These are phyloP conservation scores for Zaprionus camerounensis DNA, from an alignment of 1,140 invertebrate genomes.

Conservation along the genomic window DNA sequence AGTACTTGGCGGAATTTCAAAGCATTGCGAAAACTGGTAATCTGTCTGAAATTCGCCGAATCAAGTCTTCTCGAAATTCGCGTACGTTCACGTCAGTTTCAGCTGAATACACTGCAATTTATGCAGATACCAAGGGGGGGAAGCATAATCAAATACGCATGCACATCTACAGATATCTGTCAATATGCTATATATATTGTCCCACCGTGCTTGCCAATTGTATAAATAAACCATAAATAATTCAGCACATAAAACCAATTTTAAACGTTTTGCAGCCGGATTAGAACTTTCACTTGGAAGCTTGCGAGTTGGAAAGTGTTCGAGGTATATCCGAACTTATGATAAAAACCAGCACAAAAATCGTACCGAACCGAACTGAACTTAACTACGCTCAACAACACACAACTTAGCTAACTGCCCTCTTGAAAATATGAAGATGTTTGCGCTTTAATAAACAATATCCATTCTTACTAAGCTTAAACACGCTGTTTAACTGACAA, in stretches of 20 bases:
- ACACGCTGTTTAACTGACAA: slow-evolving; percentile 49
- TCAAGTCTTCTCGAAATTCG: background rate
- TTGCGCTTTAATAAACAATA: slow-evolving; percentile 41
- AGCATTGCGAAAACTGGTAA: background rate
- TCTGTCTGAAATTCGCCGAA: background rate
- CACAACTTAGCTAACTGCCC: slow-evolving; percentile 2
- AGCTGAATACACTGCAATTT: slow-evolving; percentile 6
- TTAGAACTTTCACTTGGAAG: slow-evolving; percentile 75
- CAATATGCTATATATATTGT: background rate
- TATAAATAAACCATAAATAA: slow-evolving; percentile 59
- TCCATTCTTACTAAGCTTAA: slow-evolving; percentile 41
- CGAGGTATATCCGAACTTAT: background rate
- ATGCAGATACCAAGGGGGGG: background rate
- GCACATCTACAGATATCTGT: slow-evolving; percentile 6
- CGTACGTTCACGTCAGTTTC: background rate
- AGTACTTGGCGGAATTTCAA: background rate
- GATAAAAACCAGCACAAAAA: background rate
- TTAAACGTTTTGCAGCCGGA: slow-evolving; percentile 60
- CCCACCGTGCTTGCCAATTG: slow-evolving; percentile 30
- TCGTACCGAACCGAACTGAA: background rate
- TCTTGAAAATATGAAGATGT: slow-evolving; percentile 31
- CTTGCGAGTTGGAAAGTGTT: slow-evolving; percentile 49
- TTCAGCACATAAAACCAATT: slow-evolving; percentile 49
- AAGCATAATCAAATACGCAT: background rate
- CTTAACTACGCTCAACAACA: background rate